Evolutionary conservation across 92 coral and sea anemone species (phyloP).

Genomic region (Umimayanthus kanabou): DNA sequence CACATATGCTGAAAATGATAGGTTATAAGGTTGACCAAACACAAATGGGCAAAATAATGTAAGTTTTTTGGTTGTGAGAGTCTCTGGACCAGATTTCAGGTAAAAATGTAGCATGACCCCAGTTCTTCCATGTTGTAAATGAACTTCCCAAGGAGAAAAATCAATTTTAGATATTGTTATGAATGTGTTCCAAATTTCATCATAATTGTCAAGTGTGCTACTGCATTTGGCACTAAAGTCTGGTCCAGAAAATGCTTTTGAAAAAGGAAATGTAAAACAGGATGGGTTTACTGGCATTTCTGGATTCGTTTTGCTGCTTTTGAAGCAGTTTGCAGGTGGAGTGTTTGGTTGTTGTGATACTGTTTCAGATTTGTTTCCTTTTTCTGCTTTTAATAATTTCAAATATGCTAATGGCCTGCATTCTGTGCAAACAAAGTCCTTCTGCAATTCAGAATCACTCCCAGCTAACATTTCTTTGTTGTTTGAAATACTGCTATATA

Average conservation of each 20-base stretch:
- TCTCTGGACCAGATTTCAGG: background rate
- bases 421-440: background rate
- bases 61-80: background rate
- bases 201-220: background rate
- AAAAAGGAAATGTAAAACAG: background rate
- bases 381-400: background rate
- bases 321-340: background rate
- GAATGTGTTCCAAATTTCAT: background rate
- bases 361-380: background rate
- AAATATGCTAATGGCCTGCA: background rate
- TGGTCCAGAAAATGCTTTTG: background rate
- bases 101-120: slow-evolving; percentile 39
- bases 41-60: slow-evolving; percentile 39
- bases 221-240: background rate
- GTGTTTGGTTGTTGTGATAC: too few species aligned
- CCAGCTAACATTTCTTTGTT: background rate
- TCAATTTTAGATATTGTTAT: slow-evolving; percentile 4
- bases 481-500: slow-evolving; percentile 2
- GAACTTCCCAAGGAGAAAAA: slow-evolving; percentile 30
- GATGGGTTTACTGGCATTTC: background rate
- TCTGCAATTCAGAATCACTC: background rate
- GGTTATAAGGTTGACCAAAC: slow-evolving; percentile 31
- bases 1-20: slow-evolving; percentile 18
- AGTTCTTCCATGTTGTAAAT: slow-evolving; percentile 36
- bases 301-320: background rate